Evolutionary conservation across 2,888 invertebrate species (phyloP).

Genomic region (Leucophenga maculata): DNA sequence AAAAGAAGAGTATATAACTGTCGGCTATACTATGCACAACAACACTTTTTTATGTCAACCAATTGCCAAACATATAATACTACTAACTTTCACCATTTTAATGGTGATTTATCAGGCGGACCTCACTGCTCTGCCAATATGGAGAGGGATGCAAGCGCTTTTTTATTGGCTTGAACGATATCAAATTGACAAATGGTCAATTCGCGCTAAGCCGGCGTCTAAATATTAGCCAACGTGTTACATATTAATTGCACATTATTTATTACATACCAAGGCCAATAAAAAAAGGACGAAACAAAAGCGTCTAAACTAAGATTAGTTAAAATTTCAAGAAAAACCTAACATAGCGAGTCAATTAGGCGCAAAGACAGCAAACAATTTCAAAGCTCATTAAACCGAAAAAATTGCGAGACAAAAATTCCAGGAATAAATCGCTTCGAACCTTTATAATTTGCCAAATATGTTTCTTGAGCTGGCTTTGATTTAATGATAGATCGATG

Average conservation of each 20-base stretch:
- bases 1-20: no score
- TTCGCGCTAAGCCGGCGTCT: slow-evolving; percentile 37
- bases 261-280: slow-evolving; percentile 45
- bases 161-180: slow-evolving; percentile 39
- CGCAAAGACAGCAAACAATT: slow-evolving; percentile 49
- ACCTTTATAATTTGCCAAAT: no score
- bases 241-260: slow-evolving; percentile 65
- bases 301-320: slow-evolving; percentile 7
- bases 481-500: no score
- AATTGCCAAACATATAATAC: not conserved
- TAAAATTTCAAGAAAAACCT: not conserved
- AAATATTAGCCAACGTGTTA: slow-evolving; percentile 55
- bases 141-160: slow-evolving; percentile 14
- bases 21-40: slow-evolving; percentile 13
- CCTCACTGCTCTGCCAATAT: not conserved
- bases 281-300: not conserved
- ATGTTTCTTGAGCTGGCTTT: no score
- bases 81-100: slow-evolving; percentile 49
- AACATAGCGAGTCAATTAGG: slow-evolving; percentile 49
- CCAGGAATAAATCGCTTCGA: no score
- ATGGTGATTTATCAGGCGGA: slow-evolving; percentile 57
- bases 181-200: slow-evolving; percentile 66
- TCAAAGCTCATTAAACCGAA: slow-evolving; percentile 56
- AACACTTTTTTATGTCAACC: slow-evolving; percentile 27
- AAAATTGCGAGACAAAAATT: no score